Percentiles rank a stretch among this genome's conserved stretches.
These are phyloP conservation scores for Acanthopleura granulata DNA, from an alignment of 2,888 invertebrate species.

Conservation along the genomic window DNA sequence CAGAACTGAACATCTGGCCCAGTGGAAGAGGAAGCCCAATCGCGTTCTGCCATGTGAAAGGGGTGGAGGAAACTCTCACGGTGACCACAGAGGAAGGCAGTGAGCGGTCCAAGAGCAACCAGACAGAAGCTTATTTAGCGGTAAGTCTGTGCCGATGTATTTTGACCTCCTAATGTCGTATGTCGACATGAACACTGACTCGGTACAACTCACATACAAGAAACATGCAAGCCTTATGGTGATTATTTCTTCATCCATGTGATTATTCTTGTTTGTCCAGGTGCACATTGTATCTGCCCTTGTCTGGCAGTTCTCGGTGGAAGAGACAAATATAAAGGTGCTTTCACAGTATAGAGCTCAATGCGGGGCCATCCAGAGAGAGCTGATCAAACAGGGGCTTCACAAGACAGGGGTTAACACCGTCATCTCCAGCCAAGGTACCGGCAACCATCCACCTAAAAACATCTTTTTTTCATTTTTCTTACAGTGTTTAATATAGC, in stretches of 20 bases:
- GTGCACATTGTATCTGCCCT: constrained; percentile 39
- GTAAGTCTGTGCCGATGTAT: constrained; percentile 33
- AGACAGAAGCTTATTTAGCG: constrained; percentile 41
- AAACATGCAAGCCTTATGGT: too few relatives aligned
- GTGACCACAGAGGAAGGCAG: constrained; percentile 27
- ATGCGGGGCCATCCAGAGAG: constrained; percentile 40
- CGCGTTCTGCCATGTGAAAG: constrained; percentile 47
- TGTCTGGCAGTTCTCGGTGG: constrained; percentile 41
- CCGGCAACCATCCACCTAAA: too few relatives aligned
- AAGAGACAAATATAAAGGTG: constrained; percentile 43
- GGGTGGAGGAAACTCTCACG: constrained; percentile 36
- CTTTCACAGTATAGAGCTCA: constrained; percentile 56
- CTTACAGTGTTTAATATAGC: too few relatives aligned
- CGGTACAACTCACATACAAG: too few relatives aligned
- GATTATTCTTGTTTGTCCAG: too few relatives aligned
- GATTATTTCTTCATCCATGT: too few relatives aligned
- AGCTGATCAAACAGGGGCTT: constrained; percentile 31
- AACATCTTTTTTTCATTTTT: too few relatives aligned
- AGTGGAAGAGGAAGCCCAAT: constrained; percentile 38
- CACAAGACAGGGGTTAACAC: constrained; percentile 35
- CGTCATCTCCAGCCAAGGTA: constrained; percentile 46
- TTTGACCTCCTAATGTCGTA: too few relatives aligned
- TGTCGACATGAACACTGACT: too few relatives aligned
- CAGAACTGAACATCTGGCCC: constrained; percentile 46
- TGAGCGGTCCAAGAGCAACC: constrained; percentile 37